These are phyloP conservation scores for Hylyphantes graminicola DNA, from an alignment of 1,140 invertebrate species.

Conservation along the genomic window DNA sequence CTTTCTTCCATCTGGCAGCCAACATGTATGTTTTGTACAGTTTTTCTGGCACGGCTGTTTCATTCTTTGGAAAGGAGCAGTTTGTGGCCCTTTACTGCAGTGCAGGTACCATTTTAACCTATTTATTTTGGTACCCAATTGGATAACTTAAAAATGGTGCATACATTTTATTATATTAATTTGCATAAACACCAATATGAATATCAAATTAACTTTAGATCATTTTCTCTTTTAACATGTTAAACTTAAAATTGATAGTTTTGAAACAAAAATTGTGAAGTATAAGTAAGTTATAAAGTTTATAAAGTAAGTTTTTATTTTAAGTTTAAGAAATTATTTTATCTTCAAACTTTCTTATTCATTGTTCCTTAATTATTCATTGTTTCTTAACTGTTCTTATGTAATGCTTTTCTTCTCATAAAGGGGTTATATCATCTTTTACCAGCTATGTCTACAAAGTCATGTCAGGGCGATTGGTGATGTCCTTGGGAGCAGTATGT, in stretches of 20 bases:
- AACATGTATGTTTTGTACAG: conserved; percentile 98
- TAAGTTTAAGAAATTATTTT: no score
- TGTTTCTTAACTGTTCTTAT: background rate
- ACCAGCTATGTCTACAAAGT: conserved; percentile 86
- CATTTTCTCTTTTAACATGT: background rate
- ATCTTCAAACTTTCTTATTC: background rate
- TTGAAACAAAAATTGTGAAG: background rate
- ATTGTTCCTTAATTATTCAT: background rate
- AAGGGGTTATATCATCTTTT: conserved; percentile 85
- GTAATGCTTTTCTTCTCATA: background rate
- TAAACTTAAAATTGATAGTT: background rate
- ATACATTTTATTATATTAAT: background rate
- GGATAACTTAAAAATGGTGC: background rate
- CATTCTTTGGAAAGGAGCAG: conserved; percentile 89
- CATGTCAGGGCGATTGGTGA: conserved; percentile 73
- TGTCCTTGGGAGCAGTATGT: conserved; percentile 92
- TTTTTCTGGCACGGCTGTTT: conserved; percentile 75
- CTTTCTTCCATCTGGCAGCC: conserved; percentile 82
- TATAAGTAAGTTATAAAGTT: no score
- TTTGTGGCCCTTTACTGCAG: conserved; percentile 91
- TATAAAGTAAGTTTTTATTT: no score
- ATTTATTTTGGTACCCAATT: background rate
- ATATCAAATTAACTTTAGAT: no score
- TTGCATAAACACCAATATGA: background rate
- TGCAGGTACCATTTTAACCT: conserved; percentile 71